Evolutionary conservation across 2,888 invertebrate genomes (phyloP), one percentile per base, ranked within the genome.

Genomic region (Furcula furcula): DNA sequence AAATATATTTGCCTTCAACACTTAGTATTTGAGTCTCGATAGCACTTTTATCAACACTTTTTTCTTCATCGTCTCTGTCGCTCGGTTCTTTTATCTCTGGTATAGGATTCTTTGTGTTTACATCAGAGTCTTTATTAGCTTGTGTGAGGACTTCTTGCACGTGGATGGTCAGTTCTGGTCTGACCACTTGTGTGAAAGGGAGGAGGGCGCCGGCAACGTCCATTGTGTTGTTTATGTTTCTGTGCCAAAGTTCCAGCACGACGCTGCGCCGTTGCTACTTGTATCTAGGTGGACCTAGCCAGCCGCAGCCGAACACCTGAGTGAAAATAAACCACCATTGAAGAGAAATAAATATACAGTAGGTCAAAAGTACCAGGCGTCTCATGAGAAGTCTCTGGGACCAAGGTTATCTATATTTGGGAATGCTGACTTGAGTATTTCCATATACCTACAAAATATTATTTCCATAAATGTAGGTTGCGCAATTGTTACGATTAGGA

Each of bases 291-390:
- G 92, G 91, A 0, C 91, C 93, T 31, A 93, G 87, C 91, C 92
- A 92, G 29, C 93, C 91, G 73, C 93, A 93, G 30, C 93, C 92
- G 85, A 93, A 91, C 65, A 93, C 84, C 86, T 94, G 23, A 0
- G 32, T 18, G 42, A 33, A 0, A 38, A 36, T 9, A 14, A 18
- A n/a, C n/a, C n/a, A n/a, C n/a, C n/a, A n/a, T n/a, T n/a, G n/a
- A n/a, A n/a, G n/a, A n/a, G n/a, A n/a, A n/a, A n/a, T n/a, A n/a
- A n/a, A n/a, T n/a, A n/a, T n/a, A n/a, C n/a, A n/a, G n/a, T n/a
- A n/a, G n/a, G n/a, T n/a, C n/a, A n/a, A n/a, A n/a, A n/a, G n/a
- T n/a, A n/a, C n/a, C n/a, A n/a, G n/a, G n/a, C n/a, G n/a, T n/a
- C n/a, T n/a, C n/a, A n/a, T n/a, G n/a, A n/a, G n/a, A n/a, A n/a